These are phyloP conservation scores for Glomeris marginata DNA, from an alignment of 2,888 invertebrate species.

Conservation along the genomic window DNA sequence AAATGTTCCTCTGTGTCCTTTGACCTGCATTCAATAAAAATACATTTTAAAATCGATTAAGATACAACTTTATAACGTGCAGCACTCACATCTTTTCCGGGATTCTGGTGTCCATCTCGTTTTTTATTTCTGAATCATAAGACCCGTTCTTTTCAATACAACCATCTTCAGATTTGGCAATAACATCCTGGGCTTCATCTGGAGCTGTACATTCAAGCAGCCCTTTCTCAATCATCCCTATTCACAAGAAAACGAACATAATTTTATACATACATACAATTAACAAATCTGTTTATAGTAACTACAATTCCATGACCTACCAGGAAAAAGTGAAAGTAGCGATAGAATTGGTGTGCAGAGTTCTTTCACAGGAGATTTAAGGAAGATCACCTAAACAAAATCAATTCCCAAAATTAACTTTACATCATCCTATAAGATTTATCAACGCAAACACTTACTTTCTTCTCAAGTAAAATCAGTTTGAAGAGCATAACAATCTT, in stretches of 20 bases:
- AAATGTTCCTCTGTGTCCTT: too few species aligned
- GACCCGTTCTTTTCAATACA: background rate
- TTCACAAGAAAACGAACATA: slow-evolving; percentile 6
- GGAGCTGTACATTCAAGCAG: slow-evolving; percentile 52
- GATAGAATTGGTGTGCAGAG: slow-evolving; percentile 75
- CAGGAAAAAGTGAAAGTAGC: slow-evolving; percentile 77
- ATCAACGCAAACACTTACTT: slow-evolving; percentile 24
- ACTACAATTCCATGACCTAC: slow-evolving; percentile 23
- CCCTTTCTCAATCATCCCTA: slow-evolving; percentile 64
- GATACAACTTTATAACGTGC: background rate
- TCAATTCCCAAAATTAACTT: too few species aligned
- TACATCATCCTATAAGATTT: background rate
- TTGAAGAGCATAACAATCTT: slow-evolving; percentile 86
- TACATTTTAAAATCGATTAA: too few species aligned
- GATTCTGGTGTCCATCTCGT: slow-evolving; percentile 8
- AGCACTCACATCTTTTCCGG: slow-evolving; percentile 9
- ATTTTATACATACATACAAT: too few species aligned
- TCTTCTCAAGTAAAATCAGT: slow-evolving; percentile 67
- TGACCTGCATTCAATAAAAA: too few species aligned
- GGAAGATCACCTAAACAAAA: slow-evolving; percentile 58
- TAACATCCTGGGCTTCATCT: background rate
- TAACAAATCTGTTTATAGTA: too few species aligned
- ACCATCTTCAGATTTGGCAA: background rate
- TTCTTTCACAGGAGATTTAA: slow-evolving; percentile 79
- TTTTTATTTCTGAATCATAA: slow-evolving; percentile 11